Conservation (phyloP, 2,888 invertebrate species). For the Phaonia tiefii region DNA sequence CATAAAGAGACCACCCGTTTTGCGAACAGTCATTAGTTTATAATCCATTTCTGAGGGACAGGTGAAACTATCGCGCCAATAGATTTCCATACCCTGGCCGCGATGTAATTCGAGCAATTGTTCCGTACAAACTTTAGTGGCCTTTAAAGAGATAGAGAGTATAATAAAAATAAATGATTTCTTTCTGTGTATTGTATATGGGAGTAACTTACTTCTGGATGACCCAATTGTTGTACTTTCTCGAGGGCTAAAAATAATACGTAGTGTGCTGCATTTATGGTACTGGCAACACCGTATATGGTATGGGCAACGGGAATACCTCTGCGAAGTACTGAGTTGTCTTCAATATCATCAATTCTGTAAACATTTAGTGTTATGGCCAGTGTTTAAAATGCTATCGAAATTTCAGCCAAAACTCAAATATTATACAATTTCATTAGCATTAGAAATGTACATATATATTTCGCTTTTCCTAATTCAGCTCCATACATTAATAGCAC, state of each 20-base stretch:
- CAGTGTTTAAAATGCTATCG: no score
- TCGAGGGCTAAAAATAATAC: slow-evolving; percentile 94
- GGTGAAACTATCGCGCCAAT: slow-evolving; percentile 97
- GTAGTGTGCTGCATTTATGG: slow-evolving; percentile 98
- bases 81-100: slow-evolving; percentile 99
- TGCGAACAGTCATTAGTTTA: slow-evolving; percentile 94
- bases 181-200: no score
- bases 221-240: slow-evolving; percentile 89
- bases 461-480: no score
- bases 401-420: no score
- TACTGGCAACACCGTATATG: slow-evolving; percentile 96
- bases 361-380: slow-evolving; percentile 77
- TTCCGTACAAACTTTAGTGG: slow-evolving; percentile 90
- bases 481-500: no score
- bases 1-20: slow-evolving; percentile 98
- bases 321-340: slow-evolving; percentile 94
- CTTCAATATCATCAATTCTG: slow-evolving; percentile 98
- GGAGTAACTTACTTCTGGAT: slow-evolving; percentile 86
- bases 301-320: slow-evolving; percentile 98
- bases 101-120: slow-evolving; percentile 96
- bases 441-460: no score
- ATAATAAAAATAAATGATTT: neutral
- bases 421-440: no score
- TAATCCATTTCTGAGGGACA: slow-evolving; percentile 98
- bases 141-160: slow-evolving; percentile 81